Conservation (phyloP, 2,888 invertebrate genomes). For the Ptychoptera contaminata region DNA sequence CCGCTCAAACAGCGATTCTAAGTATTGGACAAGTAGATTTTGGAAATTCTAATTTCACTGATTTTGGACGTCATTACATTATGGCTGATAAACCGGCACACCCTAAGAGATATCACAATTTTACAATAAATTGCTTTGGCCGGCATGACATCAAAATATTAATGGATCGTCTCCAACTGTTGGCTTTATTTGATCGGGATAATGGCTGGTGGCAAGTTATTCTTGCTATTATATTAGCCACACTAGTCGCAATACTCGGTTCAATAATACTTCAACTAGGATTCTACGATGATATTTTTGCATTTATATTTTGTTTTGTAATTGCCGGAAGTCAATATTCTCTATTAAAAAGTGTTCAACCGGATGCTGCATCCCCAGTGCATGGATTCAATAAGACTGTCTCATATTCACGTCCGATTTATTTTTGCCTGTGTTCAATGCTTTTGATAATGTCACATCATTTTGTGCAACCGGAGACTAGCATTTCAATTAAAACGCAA, state of each 20-base stretch:
- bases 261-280: conserved; percentile 65
- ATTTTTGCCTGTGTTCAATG: conserved; percentile 69
- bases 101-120: conserved; percentile 30
- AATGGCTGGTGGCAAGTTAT: conserved; percentile 56
- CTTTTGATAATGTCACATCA: conserved; percentile 35
- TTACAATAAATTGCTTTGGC: conserved; percentile 25
- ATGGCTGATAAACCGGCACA: conserved; percentile 23
- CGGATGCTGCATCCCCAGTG: conserved; percentile 95
- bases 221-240: conserved; percentile 67
- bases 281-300: conserved; percentile 82
- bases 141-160: conserved; percentile 49
- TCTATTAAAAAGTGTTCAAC: conserved; percentile 92
- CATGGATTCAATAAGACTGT: conserved; percentile 95
- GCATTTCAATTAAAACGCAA: conserved; percentile 6
- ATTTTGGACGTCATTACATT: conserved; percentile 25
- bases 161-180: conserved; percentile 80
- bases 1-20: conserved; percentile 15
- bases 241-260: conserved; percentile 72
- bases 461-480: conserved; percentile 22
- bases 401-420: conserved; percentile 84
- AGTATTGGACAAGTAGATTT: conserved; percentile 22
- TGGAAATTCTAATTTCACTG: conserved; percentile 23
- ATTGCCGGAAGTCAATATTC: conserved; percentile 97
- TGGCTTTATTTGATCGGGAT: conserved; percentile 88
- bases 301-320: conserved; percentile 93